Evolutionary conservation across 2,888 invertebrate species (phyloP), one percentile per base, ranked within the genome.

Genomic region (Drosophila antonietae): DNA sequence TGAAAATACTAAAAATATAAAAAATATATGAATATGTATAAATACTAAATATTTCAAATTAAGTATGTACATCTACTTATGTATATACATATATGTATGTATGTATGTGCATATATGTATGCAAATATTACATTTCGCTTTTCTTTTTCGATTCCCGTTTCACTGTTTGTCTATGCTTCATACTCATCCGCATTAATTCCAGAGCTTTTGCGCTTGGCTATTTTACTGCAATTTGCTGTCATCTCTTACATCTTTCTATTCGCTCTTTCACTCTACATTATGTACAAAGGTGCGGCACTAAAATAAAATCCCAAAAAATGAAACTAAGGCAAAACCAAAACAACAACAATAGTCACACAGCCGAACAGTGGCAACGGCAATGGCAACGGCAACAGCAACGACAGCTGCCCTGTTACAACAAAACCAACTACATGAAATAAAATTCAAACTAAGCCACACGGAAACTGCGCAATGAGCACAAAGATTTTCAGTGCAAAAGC

Each of bases 391-490:
- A 58, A 8, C 47, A 41, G 37, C 52, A 58, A 43, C 60, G 15
- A 18, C 56, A 52, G 60, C 65, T 44, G 60, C 75, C 39, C 51
- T 64, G 39, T 64, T 60, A 68, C 68, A 66, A 15, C 49, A 55
- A 46, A 41, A 41, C 28, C 52, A 61, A 61, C 47, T 12, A 33
- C 46, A 68, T 66, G 53, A 72, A 83, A 73, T 68, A 75, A 82
- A 76, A 78, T 78, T 68, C 73, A 82, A 77, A 77, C 78, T 77
- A 80, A 88, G 72, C 82, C 82, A 78, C 79, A 81, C 80, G 81
- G 80, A 87, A 84, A 83, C 88, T 88, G 88, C 85, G 85, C 85
- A 88, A 79, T 82, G 84, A 81, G 81, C 80, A 68, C 82, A 80
- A 51, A 59, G 66, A 75, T 73, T 69, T 78, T 55, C 71, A 69